Base-by-base conservation (phyloP, 2,888 invertebrate species). In the Aphidoletes aphidimyza region DNA sequence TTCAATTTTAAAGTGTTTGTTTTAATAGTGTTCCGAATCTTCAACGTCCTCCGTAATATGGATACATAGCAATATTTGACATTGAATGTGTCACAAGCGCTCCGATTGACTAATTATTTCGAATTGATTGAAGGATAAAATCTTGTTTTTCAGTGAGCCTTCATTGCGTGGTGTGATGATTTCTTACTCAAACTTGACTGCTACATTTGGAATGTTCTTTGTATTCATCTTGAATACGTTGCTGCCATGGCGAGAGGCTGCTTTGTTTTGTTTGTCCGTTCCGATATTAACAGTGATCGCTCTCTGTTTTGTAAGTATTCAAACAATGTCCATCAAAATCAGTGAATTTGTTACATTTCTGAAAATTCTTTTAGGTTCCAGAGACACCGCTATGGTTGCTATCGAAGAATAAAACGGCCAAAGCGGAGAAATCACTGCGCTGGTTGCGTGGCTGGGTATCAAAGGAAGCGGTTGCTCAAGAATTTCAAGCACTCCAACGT, bases 361-460 rank as follows among this genome's bases (percentile, higher is more conserved):
- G n/a, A n/a, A n/a, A n/a, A n/a, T n/a, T n/a, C n/a, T n/a, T n/a
- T n/a, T n/a, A 92, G 92, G 91, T 92, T 1, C 92, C 92, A 0
- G 92, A 93, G 88, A 92, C 92, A 8, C 92, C 92, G 49, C 90
- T 92, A 87, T 92, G 92, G 92, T 88, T 93, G n/a, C 86, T 92
- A 85, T 92, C 92, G 0, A 92, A 92, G 86, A 92, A 92, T 9
- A 89, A 91, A 0, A 90, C 90, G 86, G 91, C 91, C 87, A 92
- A 92, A 14, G 92, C 93, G 0, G 86, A 91, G 14, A 89, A 88
- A 42, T 91, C 92, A 0, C 88, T 92, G n/a, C 91, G 92, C 86
- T 91, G 91, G 86, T 89, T 93, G 0, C 89, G 92, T 85, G 92
- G 92, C 0, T 87, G 87, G 87, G 86, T 86, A 0, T 85, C 86